Evolutionary conservation across 1,140 invertebrate species (phyloP), one percentile per base, ranked within the genome.

Genomic region (Heliconius himera): DNA sequence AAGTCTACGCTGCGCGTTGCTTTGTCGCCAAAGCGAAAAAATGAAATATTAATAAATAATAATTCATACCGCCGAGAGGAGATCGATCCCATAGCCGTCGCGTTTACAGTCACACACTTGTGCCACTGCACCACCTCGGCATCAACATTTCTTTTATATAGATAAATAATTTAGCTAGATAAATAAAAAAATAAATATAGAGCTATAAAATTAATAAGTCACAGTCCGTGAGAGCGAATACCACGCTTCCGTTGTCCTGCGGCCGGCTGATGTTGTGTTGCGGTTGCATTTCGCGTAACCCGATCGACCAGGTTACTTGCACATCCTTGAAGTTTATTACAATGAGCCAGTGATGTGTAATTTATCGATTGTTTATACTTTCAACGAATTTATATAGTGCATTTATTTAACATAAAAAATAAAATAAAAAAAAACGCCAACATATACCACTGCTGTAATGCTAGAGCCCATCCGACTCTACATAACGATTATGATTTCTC

Each of bases 231-330:
- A 80, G 82, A 84, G 80, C 74, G 80, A 78, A 77, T 75, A 76
- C 73, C 76, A 86, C 89, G 88, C 91, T 93, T 94, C 93, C 93
- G 93, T 89, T 90, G 92, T 91, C 89, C 85, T 92, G 91, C 87
- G 93, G 91, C 82, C 78, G 82, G 85, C 87, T 91, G 91, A 93
- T 92, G 92, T 92, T 93, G 91, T 88, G 60, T 66, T 66, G 60
- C 60, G 93, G 93, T 94, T 91, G 87, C 88, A 89, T 92, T 93
- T 93, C 85, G 91, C 93, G 93, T 92, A 94, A 94, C 91, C 84
- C 87, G 93, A 94, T 92, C 90, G 86, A 89, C 84, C 78, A 74
- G 41, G 56, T 73, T 75, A 79, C 83, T 87, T 85, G 90, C 85
- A 89, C 90, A 91, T 93, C 90, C 90, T 92, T 87, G 79, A 87